Base-by-base conservation (phyloP, 2,797 vertebrate genomes). In the Gymnothorax javanicus region DNA sequence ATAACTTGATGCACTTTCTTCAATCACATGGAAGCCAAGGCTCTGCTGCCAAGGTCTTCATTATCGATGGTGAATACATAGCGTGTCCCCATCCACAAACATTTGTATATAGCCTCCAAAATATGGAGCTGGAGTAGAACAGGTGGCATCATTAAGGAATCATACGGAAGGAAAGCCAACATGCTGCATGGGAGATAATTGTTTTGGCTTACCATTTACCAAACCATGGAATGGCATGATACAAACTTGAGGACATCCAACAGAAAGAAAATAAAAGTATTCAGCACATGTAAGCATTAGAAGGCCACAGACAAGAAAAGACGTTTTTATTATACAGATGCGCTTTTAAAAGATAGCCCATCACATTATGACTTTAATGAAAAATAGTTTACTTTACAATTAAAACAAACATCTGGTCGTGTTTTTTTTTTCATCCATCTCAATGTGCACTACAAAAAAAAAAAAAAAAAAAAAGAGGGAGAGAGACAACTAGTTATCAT, bases 361-460 rank as follows among this genome's bases (percentile, higher is more conserved):
- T 81, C 77, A 54, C 33, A n/a, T 12, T 56, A 43, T 81, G 77
- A 81, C 52, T 77, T 77, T 81, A 81, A 81, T 81, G 77, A 81
- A 81, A 81, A 81, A 81, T 81, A 81, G 77, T 81, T 81, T 81
- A 81, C 77, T 81, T 81, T 81, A 81, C 77, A 81, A 56, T 81
- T 54, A 81, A 81, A 81, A 81, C 77, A 81, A 81, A 81, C 75
- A 79, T 81, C 50, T 56, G 52, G 50, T 23, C 54, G 56, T 56
- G 77, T 56, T 54, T 94, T 94, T 94, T 98, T 98, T 97, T 97
- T 96, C 98, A 98, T 97, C 96, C 11, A 95, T 96, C 97, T 97
- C 97, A 96, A 95, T 97, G 96, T 96, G 95, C 97, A 95, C 97
- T 98, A 98, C 97, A 98, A 98, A 98, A 98, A 96, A 97, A 96